Conservation (phyloP, 2,797 vertebrate species). For the Selene dorsalis region DNA sequence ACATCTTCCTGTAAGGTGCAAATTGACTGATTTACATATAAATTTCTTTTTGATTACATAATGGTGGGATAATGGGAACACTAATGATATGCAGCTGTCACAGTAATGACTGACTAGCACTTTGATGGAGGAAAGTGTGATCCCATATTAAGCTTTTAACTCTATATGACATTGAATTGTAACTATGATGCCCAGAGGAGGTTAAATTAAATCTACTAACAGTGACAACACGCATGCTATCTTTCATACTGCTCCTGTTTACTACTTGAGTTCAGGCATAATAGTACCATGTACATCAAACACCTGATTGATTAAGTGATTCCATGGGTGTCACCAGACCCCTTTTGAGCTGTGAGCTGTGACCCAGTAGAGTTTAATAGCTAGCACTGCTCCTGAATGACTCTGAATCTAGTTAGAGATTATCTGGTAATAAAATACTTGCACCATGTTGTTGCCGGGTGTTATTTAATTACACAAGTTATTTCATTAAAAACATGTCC, state of each 20-base stretch:
- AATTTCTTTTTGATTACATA: slow-evolving; percentile 32
- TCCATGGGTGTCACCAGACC: too few species aligned
- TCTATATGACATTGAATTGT: not conserved
- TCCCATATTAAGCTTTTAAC: not conserved
- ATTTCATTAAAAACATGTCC: not conserved
- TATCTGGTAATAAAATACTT: too few species aligned
- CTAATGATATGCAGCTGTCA: slow-evolving; percentile 10
- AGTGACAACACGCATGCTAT: not conserved
- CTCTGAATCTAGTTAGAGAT: too few species aligned
- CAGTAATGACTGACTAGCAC: not conserved
- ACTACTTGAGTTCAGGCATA: not conserved
- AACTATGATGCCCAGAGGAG: not conserved
- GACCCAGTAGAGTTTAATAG: too few species aligned
- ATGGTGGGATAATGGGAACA: slow-evolving; percentile 2
- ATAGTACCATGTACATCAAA: not conserved
- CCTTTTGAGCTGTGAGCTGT: too few species aligned
- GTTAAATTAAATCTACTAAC: not conserved
- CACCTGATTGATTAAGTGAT: not conserved
- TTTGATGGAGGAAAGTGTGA: not conserved
- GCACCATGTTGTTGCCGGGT: too few species aligned
- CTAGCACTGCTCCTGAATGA: too few species aligned
- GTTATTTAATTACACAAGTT: not conserved
- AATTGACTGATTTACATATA: slow-evolving; percentile 51
- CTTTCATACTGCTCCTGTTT: not conserved
- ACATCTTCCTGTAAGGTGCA: slow-evolving; percentile 48